Base-by-base conservation (phyloP, 2,113 vertebrate genomes). In the Podarcis cretensis region DNA sequence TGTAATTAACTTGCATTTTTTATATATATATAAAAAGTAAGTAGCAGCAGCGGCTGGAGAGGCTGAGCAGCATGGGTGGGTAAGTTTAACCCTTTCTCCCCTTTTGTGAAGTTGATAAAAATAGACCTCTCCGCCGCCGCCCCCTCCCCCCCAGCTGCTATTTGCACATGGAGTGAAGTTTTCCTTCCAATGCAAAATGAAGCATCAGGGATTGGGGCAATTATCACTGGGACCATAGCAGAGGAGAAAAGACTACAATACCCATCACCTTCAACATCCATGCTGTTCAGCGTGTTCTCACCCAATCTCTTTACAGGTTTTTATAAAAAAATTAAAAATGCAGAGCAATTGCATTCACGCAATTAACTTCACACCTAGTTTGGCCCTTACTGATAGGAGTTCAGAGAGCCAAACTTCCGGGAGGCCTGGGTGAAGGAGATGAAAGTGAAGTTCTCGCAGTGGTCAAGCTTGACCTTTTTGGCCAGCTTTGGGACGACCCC, bases 361-460 rank as follows among this genome's bases (percentile, higher is more conserved):
- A 66, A n/a, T 48, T n/a, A 66, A n/a, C 3, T 2, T 23, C 59
- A 68, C 30, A 43, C 48, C 40, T 78, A 66, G 7, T 4, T 48
- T 43, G 48, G n/a, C 63, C 66, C 25, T 92, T 95, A 89, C 59
- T 95, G 91, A 91, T 92, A 93, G 89, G 88, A 95, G 87, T 89
- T 86, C 37, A 95, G 83, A 63, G 83, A 71, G 76, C 93, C 87
- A 7, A 95, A 92, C 30, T 90, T 95, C 85, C 89, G 83, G 78
- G 94, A 96, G 88, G 91, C 94, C 84, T 96, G 95, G 90, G 94
- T 95, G 40, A 96, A 96, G 0, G 95, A 96, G 81, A 95, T 91
- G 40, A 95, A 97, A 83, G 91, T 95, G 78, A 95, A 95, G 87
- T 96, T 94, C 92, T 96, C 92, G 77, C 92, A 93, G 73, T 95